phyloP scores from a whole-genome alignment of 2,113 vertebrate species.

The Phodopus roborovskii region DNA sequence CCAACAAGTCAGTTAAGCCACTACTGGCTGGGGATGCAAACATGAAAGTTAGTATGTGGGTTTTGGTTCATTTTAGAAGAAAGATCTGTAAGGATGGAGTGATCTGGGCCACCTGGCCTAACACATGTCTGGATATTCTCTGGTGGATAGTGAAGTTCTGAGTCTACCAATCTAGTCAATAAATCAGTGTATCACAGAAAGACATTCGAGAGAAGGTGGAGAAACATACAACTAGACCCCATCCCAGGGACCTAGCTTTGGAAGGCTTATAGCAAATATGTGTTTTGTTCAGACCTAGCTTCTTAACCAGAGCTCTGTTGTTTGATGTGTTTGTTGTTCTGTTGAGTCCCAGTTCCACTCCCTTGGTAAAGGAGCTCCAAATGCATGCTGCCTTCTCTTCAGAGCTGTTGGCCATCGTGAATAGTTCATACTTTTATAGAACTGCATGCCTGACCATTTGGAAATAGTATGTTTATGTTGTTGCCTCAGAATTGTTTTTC shows the following conservation, averaged over 20 bases:
- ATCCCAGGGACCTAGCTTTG: neutral
- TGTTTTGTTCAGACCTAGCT: constrained; percentile 22
- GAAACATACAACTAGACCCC: too few relatives aligned
- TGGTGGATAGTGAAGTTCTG: neutral
- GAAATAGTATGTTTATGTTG: neutral
- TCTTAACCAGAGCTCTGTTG: neutral
- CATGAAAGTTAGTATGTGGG: neutral
- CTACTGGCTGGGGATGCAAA: neutral
- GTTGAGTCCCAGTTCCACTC: neutral
- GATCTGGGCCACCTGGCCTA: neutral
- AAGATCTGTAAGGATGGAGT: neutral
- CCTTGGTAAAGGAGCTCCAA: neutral
- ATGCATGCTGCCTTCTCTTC: neutral
- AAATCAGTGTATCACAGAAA: neutral
- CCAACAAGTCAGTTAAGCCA: neutral
- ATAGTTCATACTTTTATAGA: neutral
- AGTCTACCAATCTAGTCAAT: neutral
- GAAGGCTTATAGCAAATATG: neutral
- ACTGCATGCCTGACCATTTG: neutral
- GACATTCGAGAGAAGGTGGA: neutral
- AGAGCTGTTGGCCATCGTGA: neutral
- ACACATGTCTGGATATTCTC: neutral
- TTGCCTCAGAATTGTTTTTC: neutral
- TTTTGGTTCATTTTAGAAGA: neutral
- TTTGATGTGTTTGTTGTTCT: neutral